Percentiles rank a stretch among this genome's conserved stretches.
These are phyloP conservation scores for Molanna angustata DNA, from an alignment of 2,888 invertebrate species.

Conservation along the genomic window DNA sequence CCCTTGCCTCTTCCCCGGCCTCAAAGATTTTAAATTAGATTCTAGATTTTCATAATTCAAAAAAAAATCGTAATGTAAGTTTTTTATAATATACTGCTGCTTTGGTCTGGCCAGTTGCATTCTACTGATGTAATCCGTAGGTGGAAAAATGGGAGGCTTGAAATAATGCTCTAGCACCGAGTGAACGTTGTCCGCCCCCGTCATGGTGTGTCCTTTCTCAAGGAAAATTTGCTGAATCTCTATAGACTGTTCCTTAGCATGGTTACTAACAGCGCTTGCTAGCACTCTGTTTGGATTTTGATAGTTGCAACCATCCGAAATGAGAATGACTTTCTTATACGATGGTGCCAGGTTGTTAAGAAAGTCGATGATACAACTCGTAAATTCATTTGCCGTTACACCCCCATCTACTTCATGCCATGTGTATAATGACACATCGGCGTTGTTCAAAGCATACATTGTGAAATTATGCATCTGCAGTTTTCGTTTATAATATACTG, in stretches of 20 bases:
- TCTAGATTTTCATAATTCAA: neutral
- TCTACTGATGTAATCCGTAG: neutral
- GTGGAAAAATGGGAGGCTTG: neutral
- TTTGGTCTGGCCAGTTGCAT: neutral
- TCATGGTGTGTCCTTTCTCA: slow-evolving; percentile 12
- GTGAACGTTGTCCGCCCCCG: slow-evolving; percentile 1
- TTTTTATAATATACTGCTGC: neutral
- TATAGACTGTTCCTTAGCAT: neutral
- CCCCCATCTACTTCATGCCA: slow-evolving; percentile 31
- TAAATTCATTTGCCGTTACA: slow-evolving; percentile 32
- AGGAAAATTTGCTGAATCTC: slow-evolving; percentile 3
- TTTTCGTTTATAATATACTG: neutral
- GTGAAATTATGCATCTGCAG: slow-evolving; percentile 7
- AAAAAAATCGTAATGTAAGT: neutral
- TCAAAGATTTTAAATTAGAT: neutral
- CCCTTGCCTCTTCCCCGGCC: neutral
- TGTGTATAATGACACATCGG: slow-evolving; percentile 9
- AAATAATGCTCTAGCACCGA: slow-evolving; percentile 3
- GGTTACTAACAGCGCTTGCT: slow-evolving; percentile 8
- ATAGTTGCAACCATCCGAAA: no score
- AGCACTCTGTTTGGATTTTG: no score
- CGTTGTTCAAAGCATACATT: slow-evolving; percentile 6
- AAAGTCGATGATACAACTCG: slow-evolving; percentile 25
- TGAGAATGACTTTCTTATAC: no score
- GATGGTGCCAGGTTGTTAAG: no score